A percentile compares a stretch with the other conserved stretches of the same genome.
Conservation (phyloP, 2,113 vertebrate species). For the Tragelaphus strepsiceros region DNA sequence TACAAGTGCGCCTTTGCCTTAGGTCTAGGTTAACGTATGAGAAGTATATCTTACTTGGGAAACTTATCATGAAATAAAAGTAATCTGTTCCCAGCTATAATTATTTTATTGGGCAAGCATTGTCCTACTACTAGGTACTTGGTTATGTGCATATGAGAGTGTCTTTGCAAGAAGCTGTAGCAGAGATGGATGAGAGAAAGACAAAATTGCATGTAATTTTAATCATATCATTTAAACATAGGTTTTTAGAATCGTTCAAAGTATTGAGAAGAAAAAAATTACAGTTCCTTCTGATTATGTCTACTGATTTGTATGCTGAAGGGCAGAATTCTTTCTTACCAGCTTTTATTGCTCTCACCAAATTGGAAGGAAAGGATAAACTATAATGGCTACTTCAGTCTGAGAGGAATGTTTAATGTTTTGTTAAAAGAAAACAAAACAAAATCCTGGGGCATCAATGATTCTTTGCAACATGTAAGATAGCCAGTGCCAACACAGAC, state of each 20-base stretch:
- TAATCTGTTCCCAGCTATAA: background rate
- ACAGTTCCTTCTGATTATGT: background rate
- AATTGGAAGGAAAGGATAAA: background rate
- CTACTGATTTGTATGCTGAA: background rate
- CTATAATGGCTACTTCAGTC: background rate
- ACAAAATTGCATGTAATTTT: background rate
- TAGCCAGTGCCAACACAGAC: background rate
- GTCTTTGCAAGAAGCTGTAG: background rate
- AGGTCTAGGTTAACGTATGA: background rate
- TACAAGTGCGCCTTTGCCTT: background rate
- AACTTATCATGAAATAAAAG: background rate
- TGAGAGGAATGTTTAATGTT: background rate
- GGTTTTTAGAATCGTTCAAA: background rate
- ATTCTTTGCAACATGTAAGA: background rate
- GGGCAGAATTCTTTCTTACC: background rate
- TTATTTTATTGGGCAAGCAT: background rate
- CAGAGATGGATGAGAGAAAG: background rate
- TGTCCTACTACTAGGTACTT: background rate
- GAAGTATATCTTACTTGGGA: background rate
- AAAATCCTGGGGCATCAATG: background rate
- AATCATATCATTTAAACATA: background rate
- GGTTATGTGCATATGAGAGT: no score
- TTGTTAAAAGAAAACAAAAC: background rate
- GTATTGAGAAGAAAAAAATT: background rate
- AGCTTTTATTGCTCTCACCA: background rate